Percentiles rank a stretch among this genome's conserved stretches.
Evolutionary conservation across 2,113 vertebrate genomes (phyloP).

Genomic region (Hemiscyllium ocellatum): DNA sequence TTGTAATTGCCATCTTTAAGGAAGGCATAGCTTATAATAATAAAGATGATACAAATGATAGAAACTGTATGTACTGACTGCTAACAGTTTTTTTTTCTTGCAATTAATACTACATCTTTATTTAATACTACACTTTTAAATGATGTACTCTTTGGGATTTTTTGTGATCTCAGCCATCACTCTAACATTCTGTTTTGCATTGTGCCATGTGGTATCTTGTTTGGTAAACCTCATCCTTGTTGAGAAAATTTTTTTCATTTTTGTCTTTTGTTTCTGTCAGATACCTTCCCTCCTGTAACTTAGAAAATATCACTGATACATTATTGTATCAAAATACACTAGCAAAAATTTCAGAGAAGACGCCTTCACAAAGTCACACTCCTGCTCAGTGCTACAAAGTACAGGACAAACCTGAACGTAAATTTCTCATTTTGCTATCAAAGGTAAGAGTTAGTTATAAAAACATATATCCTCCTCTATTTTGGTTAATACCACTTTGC

Average conservation of each 20-base stretch:
- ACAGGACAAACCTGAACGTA: neutral
- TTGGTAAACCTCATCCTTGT: neutral
- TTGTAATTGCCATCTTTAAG: neutral
- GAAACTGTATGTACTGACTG: neutral
- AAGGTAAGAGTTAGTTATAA: neutral
- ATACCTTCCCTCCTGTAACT: constrained; percentile 30
- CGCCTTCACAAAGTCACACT: neutral
- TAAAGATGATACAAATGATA: neutral
- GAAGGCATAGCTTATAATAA: neutral
- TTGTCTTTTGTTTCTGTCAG: neutral
- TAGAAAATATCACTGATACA: neutral
- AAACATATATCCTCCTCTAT: neutral
- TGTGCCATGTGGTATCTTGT: neutral
- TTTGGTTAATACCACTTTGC: neutral
- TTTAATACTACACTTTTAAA: neutral
- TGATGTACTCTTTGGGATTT: neutral
- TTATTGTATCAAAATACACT: neutral
- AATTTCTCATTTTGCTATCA: neutral
- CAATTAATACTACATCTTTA: neutral
- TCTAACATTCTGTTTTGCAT: neutral
- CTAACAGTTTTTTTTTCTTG: neutral
- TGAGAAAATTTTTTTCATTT: neutral
- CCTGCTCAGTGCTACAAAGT: constrained; percentile 3
- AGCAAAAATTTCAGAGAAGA: neutral
- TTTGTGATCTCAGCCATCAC: neutral